Evolutionary conservation across 2,113 vertebrate species (phyloP), one percentile per base, ranked within the genome.

Genomic region (Gambusia holbrooki): DNA sequence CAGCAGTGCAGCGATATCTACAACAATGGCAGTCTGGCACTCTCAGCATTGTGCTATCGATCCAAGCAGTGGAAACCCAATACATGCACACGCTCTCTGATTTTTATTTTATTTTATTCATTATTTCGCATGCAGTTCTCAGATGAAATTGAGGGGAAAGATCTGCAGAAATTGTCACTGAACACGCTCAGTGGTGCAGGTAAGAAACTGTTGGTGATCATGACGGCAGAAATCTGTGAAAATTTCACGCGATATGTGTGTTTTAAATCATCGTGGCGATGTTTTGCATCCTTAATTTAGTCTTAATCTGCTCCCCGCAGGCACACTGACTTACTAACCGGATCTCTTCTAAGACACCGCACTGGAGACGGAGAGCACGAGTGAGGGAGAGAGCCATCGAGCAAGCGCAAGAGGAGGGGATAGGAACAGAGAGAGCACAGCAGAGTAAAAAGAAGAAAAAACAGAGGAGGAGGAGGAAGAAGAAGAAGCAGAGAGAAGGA

Each of bases 251-350:
- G 62, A 62, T 15, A 71, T 25, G 22, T 73, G 33, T 72, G 11
- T 74, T 71, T 71, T 33, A 48, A 75, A 69, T 73, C 73, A 75
- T 73, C 30, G 35, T 69, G 72, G 71, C 86, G 73, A 83, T 65
- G 68, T 48, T 68, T 83, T 28, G 54, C 60, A 66, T 90, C 86
- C 84, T 86, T 88, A 58, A 87, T 92, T 92, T 89, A 82, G 62
- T 91, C 81, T 48, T 78, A 85, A 89, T 85, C 80, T 81, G 51
- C 85, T 69, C 37, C 82, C 84, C 84, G 69, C 78, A 89, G 88
- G 92, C 90, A 91, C 89, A 91, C 89, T 93, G 92, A 93, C 89
- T 93, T 90, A 93, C 91, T 93, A 92, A 91, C 90, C 75, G 73
- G 88, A 90, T 93, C 85, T 90, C 87, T 84, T 93, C 87, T 88